Conservation (phyloP, 2,797 vertebrate species). For the Halcyon badia region DNA sequence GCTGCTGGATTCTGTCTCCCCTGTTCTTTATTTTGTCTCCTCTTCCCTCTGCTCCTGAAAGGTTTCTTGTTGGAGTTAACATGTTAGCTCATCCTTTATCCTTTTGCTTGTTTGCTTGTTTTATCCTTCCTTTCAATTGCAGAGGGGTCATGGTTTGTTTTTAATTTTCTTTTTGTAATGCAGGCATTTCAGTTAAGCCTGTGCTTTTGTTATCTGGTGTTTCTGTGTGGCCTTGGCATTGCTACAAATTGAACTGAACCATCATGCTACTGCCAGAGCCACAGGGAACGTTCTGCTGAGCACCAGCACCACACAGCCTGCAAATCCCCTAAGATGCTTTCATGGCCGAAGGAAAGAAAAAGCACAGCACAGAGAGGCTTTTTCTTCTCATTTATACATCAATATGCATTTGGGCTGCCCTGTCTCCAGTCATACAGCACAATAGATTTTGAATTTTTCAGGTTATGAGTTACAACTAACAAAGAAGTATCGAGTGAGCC, state of each 20-base stretch:
- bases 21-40: not conserved
- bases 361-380: not conserved
- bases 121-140: not conserved
- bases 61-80: not conserved
- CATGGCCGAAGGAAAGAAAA: not conserved
- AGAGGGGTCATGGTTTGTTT: not conserved
- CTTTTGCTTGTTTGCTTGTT: not conserved
- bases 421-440: not conserved
- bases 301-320: not conserved
- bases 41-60: not conserved
- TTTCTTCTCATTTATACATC: not conserved
- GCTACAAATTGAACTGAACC: slow-evolving; percentile 11
- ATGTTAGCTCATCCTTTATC: not conserved
- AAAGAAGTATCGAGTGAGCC: not conserved
- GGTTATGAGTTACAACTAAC: not conserved
- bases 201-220: slow-evolving; percentile 15
- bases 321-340: not conserved
- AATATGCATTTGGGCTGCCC: not conserved
- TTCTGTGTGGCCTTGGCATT: slow-evolving; percentile 53
- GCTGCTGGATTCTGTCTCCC: not conserved
- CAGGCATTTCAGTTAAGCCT: slow-evolving; percentile 6
- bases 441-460: not conserved
- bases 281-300: not conserved
- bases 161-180: not conserved
- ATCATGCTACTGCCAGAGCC: not conserved